These are phyloP conservation scores for Bos indicus DNA, from an alignment of 2,113 vertebrate genomes.

Conservation along the genomic window DNA sequence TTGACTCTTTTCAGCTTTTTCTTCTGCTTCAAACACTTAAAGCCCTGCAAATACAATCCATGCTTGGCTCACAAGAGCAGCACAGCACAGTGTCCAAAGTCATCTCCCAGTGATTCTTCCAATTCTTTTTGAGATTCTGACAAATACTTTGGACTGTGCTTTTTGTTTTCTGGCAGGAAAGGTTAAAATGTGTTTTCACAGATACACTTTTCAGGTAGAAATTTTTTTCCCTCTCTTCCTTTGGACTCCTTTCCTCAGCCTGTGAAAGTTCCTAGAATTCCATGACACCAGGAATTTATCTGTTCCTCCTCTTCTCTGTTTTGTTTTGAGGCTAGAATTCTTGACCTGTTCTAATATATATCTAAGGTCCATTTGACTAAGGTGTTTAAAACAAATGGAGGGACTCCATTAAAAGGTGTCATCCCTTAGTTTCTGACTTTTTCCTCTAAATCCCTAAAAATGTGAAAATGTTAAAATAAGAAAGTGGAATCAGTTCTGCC, in stretches of 20 bases:
- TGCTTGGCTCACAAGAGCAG: not conserved
- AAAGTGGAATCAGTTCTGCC: not conserved
- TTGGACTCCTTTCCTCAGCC: not conserved
- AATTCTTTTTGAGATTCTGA: not conserved
- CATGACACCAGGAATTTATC: not conserved
- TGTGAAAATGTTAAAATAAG: not conserved
- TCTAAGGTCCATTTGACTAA: not conserved
- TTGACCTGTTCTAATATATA: not conserved
- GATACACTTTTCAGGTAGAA: not conserved
- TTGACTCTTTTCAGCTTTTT: not conserved
- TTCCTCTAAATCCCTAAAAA: not conserved
- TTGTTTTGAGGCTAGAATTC: not conserved
- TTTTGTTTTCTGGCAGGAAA: conserved; percentile 26
- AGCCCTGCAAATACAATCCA: not conserved
- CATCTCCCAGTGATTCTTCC: not conserved
- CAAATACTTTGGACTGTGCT: not conserved
- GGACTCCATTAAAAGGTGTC: not conserved
- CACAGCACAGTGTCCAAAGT: not conserved
- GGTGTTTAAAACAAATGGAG: not conserved
- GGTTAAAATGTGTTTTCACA: conserved; percentile 9
- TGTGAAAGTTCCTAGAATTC: not conserved
- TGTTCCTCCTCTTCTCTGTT: not conserved
- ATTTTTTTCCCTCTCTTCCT: not conserved
- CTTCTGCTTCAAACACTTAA: not conserved
- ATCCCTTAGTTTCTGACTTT: not conserved